Conservation (phyloP, 2,113 vertebrate species). For the Engystomops pustulosus region DNA sequence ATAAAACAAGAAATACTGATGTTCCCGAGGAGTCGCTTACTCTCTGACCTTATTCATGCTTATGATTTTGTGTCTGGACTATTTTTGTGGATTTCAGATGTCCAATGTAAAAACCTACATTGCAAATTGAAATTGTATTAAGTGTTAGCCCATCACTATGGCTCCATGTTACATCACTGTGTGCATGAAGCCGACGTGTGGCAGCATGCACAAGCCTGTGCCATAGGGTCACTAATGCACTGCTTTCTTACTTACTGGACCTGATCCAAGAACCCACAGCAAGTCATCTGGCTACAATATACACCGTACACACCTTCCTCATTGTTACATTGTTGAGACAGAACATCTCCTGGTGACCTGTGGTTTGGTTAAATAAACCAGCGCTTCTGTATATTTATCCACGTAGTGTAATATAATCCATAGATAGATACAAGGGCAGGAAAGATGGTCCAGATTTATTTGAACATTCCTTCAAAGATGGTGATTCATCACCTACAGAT, state of each 20-base stretch:
- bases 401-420: neutral
- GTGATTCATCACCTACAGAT: neutral
- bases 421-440: neutral
- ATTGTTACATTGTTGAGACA: neutral
- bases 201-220: neutral
- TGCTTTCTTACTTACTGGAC: too few species aligned
- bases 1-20: too few species aligned
- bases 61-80: too few species aligned
- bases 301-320: neutral
- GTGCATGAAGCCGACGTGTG: neutral
- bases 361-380: neutral
- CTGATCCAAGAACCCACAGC: neutral
- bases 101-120: too few species aligned
- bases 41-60: too few species aligned
- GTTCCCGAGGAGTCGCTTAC: too few species aligned
- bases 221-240: too few species aligned
- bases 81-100: too few species aligned
- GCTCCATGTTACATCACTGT: neutral
- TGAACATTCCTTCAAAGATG: neutral
- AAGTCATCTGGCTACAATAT: neutral
- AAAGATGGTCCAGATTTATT: constrained; percentile 5
- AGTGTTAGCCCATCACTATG: too few species aligned
- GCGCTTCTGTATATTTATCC: neutral
- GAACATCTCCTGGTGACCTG: neutral
- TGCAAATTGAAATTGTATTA: too few species aligned